Evolutionary conservation across 2,113 vertebrate species (phyloP).

Genomic region (Thalassoma bifasciatum): DNA sequence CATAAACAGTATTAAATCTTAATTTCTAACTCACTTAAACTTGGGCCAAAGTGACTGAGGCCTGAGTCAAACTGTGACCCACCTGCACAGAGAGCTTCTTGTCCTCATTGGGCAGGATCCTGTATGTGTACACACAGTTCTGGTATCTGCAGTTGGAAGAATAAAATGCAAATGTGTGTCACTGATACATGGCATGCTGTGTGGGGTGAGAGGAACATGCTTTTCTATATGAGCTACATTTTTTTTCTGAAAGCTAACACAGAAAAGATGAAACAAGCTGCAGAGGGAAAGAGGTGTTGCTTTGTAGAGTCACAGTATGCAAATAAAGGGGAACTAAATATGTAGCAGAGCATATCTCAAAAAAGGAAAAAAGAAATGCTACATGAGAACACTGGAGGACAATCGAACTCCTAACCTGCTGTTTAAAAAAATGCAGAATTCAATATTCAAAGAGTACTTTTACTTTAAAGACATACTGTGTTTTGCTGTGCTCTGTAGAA

Average conservation of each 20-base stretch:
- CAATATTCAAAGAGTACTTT: background rate
- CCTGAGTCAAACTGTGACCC: constrained; percentile 57
- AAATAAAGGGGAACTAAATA: constrained; percentile 73
- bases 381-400: no score
- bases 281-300: constrained; percentile 29
- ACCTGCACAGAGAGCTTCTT: constrained; percentile 96
- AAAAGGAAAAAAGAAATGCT: constrained; percentile 22
- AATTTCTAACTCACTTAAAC: no score
- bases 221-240: background rate
- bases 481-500: no score
- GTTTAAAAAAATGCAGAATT: background rate
- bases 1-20: no score
- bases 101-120: constrained; percentile 94
- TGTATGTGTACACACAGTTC: constrained; percentile 96
- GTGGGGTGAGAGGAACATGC: no score
- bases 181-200: constrained; percentile 2
- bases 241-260: constrained; percentile 4
- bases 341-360: constrained; percentile 14
- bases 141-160: constrained; percentile 84
- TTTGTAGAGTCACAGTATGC: constrained; percentile 34
- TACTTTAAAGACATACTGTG: background rate
- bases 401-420: background rate
- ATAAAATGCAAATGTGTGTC: constrained; percentile 52
- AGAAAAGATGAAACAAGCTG: constrained; percentile 12
- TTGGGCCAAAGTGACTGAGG: background rate